Percentiles rank a stretch among this genome's conserved stretches.
Conservation (phyloP, 1,140 invertebrate genomes). For the Campoletis sonorensis region DNA sequence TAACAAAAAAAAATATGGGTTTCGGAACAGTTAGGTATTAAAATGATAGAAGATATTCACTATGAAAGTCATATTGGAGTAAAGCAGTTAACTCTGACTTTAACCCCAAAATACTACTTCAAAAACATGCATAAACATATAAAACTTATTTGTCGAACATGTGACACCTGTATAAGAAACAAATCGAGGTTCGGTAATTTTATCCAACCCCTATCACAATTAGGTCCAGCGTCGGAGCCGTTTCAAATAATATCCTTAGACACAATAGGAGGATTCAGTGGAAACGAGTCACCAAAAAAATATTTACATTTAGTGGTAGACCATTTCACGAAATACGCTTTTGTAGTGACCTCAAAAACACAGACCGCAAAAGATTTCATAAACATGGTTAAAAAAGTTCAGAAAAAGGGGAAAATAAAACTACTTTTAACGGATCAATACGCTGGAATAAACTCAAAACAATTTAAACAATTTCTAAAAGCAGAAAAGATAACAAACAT, state of each 20-base stretch:
- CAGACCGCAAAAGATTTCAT: conserved; percentile 17
- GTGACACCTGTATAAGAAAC: not conserved
- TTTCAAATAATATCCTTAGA: conserved; percentile 29
- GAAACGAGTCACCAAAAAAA: conserved; percentile 18
- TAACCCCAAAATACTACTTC: conserved; percentile 27
- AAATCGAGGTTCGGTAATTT: not conserved
- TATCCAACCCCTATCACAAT: not conserved
- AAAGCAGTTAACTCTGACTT: not conserved
- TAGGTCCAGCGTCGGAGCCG: conserved; percentile 15
- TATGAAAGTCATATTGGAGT: not conserved
- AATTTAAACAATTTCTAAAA: conserved; percentile 34
- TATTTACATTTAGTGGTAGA: conserved; percentile 18
- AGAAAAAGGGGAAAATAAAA: conserved; percentile 18
- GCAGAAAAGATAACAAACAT: conserved; percentile 12
- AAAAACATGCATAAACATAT: conserved; percentile 9
- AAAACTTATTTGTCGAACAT: conserved; percentile 4
- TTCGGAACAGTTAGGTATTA: not conserved
- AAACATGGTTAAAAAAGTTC: conserved; percentile 20
- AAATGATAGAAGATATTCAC: not conserved
- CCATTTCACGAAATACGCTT: conserved; percentile 34
- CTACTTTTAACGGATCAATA: conserved; percentile 30
- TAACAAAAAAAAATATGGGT: conserved; percentile 1
- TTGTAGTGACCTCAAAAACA: conserved; percentile 25
- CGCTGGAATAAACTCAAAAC: conserved; percentile 16
- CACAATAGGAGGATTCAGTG: conserved; percentile 28